phyloP scores from a whole-genome alignment of 2,113 vertebrate genomes.

The Elephas maximus region DNA sequence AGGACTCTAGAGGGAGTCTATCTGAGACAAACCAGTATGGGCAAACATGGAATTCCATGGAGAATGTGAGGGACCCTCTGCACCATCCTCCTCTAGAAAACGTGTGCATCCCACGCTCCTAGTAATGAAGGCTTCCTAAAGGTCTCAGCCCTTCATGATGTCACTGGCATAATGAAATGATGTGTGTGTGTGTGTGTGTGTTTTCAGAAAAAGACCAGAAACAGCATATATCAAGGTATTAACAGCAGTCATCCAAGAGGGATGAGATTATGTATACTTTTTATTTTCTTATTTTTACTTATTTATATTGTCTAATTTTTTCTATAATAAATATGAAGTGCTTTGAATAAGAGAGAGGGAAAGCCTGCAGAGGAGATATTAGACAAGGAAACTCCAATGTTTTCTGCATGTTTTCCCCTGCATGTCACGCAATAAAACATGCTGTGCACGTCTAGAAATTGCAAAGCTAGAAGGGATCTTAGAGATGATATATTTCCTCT shows the following conservation, averaged over 20 bases:
- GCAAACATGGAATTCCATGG: background rate
- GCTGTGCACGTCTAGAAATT: background rate
- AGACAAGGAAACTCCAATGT: background rate
- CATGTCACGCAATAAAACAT: background rate
- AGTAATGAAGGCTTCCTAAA: background rate
- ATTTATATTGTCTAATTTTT: background rate
- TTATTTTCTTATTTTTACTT: background rate
- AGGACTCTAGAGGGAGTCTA: background rate
- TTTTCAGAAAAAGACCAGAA: background rate
- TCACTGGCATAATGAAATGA: background rate
- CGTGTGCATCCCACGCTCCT: background rate
- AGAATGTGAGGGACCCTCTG: background rate
- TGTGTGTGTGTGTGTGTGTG: background rate
- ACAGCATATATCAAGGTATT: background rate
- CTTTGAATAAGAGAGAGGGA: background rate
- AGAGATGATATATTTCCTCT: background rate
- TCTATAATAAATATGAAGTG: background rate
- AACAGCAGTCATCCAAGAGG: background rate
- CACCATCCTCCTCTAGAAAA: background rate
- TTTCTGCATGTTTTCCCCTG: background rate
- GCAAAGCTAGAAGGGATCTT: background rate
- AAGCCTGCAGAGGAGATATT: background rate
- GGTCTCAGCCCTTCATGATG: background rate
- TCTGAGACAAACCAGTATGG: background rate
- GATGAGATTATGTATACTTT: background rate